phyloP scores from a whole-genome alignment of 2,797 vertebrate species.

The Acrocephalus scirpaceus region DNA sequence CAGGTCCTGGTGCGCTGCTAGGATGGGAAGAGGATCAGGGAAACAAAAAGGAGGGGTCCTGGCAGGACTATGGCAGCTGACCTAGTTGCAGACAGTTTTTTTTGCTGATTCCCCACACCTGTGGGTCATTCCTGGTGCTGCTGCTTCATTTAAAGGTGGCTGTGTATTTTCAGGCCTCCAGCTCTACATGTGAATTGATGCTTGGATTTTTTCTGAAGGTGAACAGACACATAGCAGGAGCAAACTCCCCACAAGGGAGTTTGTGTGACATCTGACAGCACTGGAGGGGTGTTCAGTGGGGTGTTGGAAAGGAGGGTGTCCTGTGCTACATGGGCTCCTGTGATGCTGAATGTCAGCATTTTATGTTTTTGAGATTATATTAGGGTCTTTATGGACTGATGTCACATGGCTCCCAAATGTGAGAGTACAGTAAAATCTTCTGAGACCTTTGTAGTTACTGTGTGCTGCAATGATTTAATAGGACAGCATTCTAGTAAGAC shows the following conservation, averaged over 20 bases:
- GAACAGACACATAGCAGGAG: neutral
- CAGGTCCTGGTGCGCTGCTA: neutral
- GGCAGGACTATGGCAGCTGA: neutral
- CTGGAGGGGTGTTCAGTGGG: neutral
- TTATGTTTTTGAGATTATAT: neutral
- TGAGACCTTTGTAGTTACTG: neutral
- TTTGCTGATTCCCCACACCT: neutral
- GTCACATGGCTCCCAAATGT: neutral
- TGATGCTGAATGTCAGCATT: neutral
- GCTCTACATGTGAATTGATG: neutral
- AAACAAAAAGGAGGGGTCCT: neutral
- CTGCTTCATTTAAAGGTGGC: neutral
- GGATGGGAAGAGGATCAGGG: neutral
- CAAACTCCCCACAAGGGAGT: neutral
- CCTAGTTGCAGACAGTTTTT: neutral
- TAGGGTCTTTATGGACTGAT: neutral
- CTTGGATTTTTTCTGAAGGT: neutral
- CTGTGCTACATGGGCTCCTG: neutral
- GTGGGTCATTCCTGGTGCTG: neutral
- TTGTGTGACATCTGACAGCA: neutral
- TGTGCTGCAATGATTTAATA: neutral
- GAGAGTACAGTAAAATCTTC: neutral
- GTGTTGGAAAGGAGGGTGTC: neutral
- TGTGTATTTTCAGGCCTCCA: neutral
- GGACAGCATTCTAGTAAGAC: neutral